Percentiles rank a stretch among this genome's conserved stretches.
These are phyloP conservation scores for Andricus curvator DNA, from an alignment of 2,888 invertebrate species.

Conservation along the genomic window DNA sequence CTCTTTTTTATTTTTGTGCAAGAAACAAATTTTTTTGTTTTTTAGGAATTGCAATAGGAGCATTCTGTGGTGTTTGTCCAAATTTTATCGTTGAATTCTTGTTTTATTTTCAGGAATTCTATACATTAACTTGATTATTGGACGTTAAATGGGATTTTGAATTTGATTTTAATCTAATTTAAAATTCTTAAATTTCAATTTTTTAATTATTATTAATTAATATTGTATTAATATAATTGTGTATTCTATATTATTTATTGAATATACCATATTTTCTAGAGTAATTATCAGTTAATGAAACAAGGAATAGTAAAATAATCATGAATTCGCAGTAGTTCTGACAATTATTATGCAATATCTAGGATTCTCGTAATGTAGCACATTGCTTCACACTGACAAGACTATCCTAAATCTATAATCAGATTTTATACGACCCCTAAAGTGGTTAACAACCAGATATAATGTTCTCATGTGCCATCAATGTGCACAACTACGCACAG, in stretches of 20 bases:
- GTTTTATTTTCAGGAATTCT: too few relatives aligned
- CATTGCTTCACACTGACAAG: not conserved
- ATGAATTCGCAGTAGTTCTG: not conserved
- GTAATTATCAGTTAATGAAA: not conserved
- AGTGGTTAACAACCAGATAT: slow-evolving; percentile 14
- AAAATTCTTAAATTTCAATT: too few relatives aligned
- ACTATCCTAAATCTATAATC: slow-evolving; percentile 18
- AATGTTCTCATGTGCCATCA: slow-evolving; percentile 13
- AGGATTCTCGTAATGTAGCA: not conserved
- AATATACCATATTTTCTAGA: not conserved
- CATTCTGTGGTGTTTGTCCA: too few relatives aligned
- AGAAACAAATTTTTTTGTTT: too few relatives aligned
- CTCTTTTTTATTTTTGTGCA: too few relatives aligned
- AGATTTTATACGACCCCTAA: slow-evolving; percentile 13
- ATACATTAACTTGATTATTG: too few relatives aligned
- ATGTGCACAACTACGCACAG: slow-evolving; percentile 7
- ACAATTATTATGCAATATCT: not conserved
- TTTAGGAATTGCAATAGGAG: too few relatives aligned
- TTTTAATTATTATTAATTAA: too few relatives aligned
- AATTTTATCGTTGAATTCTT: too few relatives aligned
- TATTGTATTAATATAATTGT: too few relatives aligned
- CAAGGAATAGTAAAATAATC: not conserved
- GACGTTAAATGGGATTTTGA: too few relatives aligned
- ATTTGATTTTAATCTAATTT: too few relatives aligned
- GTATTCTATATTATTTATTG: not conserved